Base-by-base conservation (phyloP, 2,113 vertebrate species). In the Micronycteris hirsuta region DNA sequence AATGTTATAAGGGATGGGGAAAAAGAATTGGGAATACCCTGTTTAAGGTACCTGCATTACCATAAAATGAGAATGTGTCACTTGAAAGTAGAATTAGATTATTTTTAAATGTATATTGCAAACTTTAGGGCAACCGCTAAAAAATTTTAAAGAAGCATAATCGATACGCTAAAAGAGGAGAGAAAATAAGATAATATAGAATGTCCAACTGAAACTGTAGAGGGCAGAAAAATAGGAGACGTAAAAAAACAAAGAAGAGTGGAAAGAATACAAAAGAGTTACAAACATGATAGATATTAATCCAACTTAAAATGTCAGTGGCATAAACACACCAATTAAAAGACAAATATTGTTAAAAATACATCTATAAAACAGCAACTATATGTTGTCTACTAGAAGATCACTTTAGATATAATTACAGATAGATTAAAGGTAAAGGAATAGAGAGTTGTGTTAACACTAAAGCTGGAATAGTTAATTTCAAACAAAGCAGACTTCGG, bases 121-220 rank as follows among this genome's bases (percentile, higher is more conserved):
- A 71, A 86, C 5, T 49, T 3, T 45, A 77, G 33, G 16, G 28
- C 22, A 76, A 70, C 7, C n/a, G 77, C n/a, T 82, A 84, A 91
- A 73, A 33, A 7, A 2, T 54, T 63, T 89, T 80, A 86, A 80
- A 87, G 47, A 58, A 58, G 4, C 47, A 47, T 36, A 80, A 86
- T 41, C 82, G 56, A 81, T 24, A 83, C 28, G 52, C 20, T 77
- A 54, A 77, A 92, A 65, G 33, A 81, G 10, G 31, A 92, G 10
- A 86, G 16, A 38, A 89, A 94, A 77, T 65, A n/a, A 19, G 81
- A 87, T 74, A 41, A 94, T 58, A 61, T 96, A 81, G 33, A 82
- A 26, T 84, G 61, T 36, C 89, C 31, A 41, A 2, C 36, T 54
- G 76, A 70, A 86, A 83, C 10, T 20, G 63, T 12, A 36, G 17